Evolutionary conservation across 2,113 vertebrate species (phyloP).

Genomic region (chimpanzee (Pan troglodytes)): NHGRI_mPanTro3-v2.1_pri NC_072398.2:56796001-56796500

Average conservation of each 20-base stretch:
- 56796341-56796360: background rate
- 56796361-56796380: background rate
- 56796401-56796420: too few relatives aligned
- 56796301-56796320: too few relatives aligned
- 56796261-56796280: too few relatives aligned
- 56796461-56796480: too few relatives aligned
- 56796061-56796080: background rate
- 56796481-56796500: background rate
- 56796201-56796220: background rate
- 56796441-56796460: too few relatives aligned
- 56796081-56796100: background rate
- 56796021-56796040: background rate
- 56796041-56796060: conserved; percentile 3
- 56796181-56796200: background rate
- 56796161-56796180: background rate
- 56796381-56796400: background rate
- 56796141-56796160: background rate
- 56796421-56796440: too few relatives aligned
- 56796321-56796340: background rate
- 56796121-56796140: background rate
- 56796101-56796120: background rate
- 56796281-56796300: too few relatives aligned
- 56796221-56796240: background rate
- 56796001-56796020: background rate
- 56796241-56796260: background rate